Percentiles rank a stretch among this genome's conserved stretches.
These are phyloP conservation scores for Cryptus viduatorius DNA, from an alignment of 2,888 invertebrate genomes.

Conservation along the genomic window DNA sequence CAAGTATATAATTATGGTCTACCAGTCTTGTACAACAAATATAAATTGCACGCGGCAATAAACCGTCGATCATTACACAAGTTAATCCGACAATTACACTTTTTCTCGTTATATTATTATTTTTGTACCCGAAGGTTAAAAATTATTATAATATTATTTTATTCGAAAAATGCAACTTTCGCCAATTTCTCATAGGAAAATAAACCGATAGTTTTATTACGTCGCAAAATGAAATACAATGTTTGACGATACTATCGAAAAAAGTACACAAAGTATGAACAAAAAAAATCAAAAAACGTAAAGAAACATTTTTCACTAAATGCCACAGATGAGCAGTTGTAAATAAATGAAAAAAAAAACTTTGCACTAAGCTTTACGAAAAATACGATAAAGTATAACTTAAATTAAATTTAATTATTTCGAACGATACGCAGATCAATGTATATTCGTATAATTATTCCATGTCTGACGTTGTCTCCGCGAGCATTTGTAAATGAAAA, in stretches of 20 bases:
- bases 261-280: neutral
- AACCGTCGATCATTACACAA: constrained; percentile 24
- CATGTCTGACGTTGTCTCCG: constrained; percentile 1
- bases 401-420: neutral
- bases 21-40: constrained; percentile 30
- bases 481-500: constrained; percentile 2
- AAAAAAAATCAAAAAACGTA: neutral
- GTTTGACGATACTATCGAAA: constrained; percentile 3
- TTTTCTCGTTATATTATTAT: neutral
- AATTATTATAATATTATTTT: neutral
- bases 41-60: constrained; percentile 32
- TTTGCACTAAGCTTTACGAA: neutral
- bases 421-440: constrained; percentile 10
- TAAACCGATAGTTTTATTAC: constrained; percentile 4
- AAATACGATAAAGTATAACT: neutral
- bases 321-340: neutral
- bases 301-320: neutral
- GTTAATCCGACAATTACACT: neutral
- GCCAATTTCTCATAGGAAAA: neutral
- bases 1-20: neutral
- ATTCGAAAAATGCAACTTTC: neutral
- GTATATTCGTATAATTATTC: constrained; percentile 15
- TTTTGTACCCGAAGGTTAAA: neutral
- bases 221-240: constrained; percentile 9
- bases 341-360: constrained; percentile 2